Evolutionary conservation across 2,113 vertebrate species (phyloP), one percentile per base, ranked within the genome.

Genomic region (Dolichallabes microphthalmus): DNA sequence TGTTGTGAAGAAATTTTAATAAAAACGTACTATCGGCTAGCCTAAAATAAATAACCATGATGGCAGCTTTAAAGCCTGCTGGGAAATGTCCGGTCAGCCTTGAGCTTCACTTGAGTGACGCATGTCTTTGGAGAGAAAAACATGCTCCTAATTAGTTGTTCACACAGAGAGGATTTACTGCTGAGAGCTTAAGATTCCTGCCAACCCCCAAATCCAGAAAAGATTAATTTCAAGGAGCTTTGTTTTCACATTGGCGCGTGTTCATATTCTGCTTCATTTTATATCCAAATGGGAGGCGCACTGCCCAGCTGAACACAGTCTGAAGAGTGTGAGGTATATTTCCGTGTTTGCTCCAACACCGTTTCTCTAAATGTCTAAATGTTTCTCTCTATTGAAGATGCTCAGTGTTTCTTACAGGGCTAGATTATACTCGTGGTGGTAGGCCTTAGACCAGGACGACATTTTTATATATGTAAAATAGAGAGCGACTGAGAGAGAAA

Each of bases 201-300:
- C 60, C 27, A 85, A 77, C 66, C 50, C 76, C 27, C 50, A 15
- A 85, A 11, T 71, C 53, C 27, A 20, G 30, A 32, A 55, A 35
- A 60, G 64, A 60, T 71, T 30, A 39, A 71, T 80, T 80, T 80
- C 84, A n/a, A 53, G 7, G 22, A 35, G 35, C 30, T 27, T 80
- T 69, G 32, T 30, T 55, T 53, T 76, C 45, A 84, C 27, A 68
- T 57, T 50, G 55, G 35, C 9, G 9, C 53, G 14, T 85, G 74
- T 77, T 66, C 5, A 15, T 68, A 39, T 78, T 30, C 22, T 74
- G 69, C 19, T 85, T 15, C 50, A 57, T n/a, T 76, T 64, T 69
- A 35, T 79, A 27, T 25, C 76, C 25, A 60, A 71, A 45, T 58
- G n/a, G 52, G 64, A 71, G 20, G 61, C 25, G 5, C n/a, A 13